Base-by-base conservation (phyloP, 2,888 invertebrate genomes). In the Yponomeuta malinellus region DNA sequence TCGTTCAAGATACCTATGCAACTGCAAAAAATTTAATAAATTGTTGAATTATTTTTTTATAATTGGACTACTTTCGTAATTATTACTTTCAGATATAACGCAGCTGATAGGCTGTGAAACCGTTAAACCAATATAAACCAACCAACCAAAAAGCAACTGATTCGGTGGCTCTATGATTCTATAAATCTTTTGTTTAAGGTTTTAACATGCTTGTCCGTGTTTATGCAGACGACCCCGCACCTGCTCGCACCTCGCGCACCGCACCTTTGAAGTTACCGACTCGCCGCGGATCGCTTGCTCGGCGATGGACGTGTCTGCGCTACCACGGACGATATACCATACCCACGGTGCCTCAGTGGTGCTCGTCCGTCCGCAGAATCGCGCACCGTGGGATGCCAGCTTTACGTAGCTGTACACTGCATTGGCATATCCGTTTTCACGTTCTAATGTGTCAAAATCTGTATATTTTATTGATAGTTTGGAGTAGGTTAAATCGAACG, bases 271-370 rank as follows among this genome's bases (percentile, higher is more conserved):
- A 64, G 64, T 64, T 15, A 64, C 23, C 23, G 64, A 64, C 64
- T 23, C 64, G 29, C 64, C 64, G 8, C 23, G 64, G 64, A 15
- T 64, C 64, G 64, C 9, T 4, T n/a, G 64, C 64, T 10, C 64
- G 9, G 64, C 64, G 29, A 64, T 1, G 64, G 23, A 64, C 64
- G 64, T 29, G 23, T 64, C 64, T 64, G 64, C 64, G 64, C 64
- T 64, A 23, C 64, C 64, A 64, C 64, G 64, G 64, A 64, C 29
- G 64, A 64, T 64, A 64, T 64, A n/a, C 64, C 2, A 15, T 64
- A 10, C 64, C 64, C 64, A 64, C 23, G 64, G 64, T 64, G 64
- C 64, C 9, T 23, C n/a, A 0, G 64, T 29, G 29, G n/a, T 59
- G n/a, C 37, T 3, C 59, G n/a, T n/a, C 12, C 10, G 59, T 15